Conservation (phyloP, 30 jellyfish, hydroid and myxozoan species). For the Haliclystus octoradiatus region DNA sequence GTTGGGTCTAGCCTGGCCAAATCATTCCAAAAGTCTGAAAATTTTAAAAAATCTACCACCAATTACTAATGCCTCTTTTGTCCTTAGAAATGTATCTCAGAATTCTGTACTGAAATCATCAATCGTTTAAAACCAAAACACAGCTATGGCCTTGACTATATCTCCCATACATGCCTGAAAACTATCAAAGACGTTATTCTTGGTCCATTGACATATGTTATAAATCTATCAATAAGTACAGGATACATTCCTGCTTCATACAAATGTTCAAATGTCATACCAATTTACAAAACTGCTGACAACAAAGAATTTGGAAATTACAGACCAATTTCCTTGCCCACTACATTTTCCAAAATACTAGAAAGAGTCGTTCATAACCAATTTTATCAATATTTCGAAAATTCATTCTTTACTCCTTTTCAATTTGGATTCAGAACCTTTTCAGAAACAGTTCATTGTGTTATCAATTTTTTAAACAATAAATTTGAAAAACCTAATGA, state of each 20-base stretch:
- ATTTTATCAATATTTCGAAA: neutral
- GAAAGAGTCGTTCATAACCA: neutral
- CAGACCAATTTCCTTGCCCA: neutral
- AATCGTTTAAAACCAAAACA: neutral
- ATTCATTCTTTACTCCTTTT: neutral
- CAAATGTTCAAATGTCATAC: neutral
- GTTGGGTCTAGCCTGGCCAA: neutral
- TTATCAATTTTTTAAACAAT: too few species aligned
- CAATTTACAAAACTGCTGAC: neutral
- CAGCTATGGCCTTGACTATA: neutral
- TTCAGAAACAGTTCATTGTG: neutral
- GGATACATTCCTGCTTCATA: neutral
- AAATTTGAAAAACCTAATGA: neutral
- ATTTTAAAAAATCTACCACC: neutral
- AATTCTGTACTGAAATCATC: neutral
- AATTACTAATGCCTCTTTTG: too few species aligned
- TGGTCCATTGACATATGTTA: neutral
- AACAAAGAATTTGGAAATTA: neutral
- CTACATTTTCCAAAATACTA: neutral
- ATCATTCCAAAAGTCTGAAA: neutral
- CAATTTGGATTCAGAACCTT: too few species aligned
- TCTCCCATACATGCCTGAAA: neutral
- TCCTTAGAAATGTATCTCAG: neutral
- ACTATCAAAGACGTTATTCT: neutral
- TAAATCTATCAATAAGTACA: neutral